phyloP scores from a whole-genome alignment of 1,140 invertebrate species.

The Drosophila athabasca region DNA sequence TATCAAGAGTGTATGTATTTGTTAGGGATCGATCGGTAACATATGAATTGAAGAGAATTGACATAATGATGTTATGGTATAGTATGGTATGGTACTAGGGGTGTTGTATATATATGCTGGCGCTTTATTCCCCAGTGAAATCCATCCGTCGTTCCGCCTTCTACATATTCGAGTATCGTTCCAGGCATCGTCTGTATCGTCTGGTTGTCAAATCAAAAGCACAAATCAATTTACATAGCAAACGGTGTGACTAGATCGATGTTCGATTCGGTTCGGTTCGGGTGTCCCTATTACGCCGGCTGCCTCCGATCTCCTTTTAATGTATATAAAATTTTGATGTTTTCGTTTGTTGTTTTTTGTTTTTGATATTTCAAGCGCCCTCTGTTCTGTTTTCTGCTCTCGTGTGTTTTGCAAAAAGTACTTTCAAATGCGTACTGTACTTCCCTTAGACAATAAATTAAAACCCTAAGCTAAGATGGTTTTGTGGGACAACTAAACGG shows the following conservation, averaged over 20 bases:
- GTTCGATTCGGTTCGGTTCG: constrained; percentile 32
- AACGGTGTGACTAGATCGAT: constrained; percentile 67
- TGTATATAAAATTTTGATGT: constrained; percentile 16
- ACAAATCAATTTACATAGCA: constrained; percentile 47
- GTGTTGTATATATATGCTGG: constrained; percentile 18
- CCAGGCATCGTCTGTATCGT: constrained; percentile 8
- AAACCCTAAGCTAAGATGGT: constrained; percentile 48
- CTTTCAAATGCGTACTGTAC: constrained; percentile 30
- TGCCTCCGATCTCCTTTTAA: constrained; percentile 32
- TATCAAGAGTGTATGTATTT: constrained; percentile 42
- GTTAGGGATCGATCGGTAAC: no score
- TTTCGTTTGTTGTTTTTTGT: constrained; percentile 14
- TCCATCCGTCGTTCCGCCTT: constrained; percentile 8
- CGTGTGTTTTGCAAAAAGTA: constrained; percentile 12
- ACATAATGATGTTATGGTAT: constrained; percentile 26
- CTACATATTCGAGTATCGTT: constrained; percentile 37
- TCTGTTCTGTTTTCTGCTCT: constrained; percentile 23
- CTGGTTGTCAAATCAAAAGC: constrained; percentile 33
- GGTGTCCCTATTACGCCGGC: constrained; percentile 7
- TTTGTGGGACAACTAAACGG: constrained; percentile 42
- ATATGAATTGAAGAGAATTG: constrained; percentile 46
- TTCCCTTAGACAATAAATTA: constrained; percentile 48
- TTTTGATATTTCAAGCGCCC: constrained; percentile 29
- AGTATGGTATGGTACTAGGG: no score
- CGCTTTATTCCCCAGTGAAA: not conserved